Percentiles rank a stretch among this genome's conserved stretches.
These are phyloP conservation scores for Tapirus indicus DNA, from an alignment of 2,797 vertebrate species.

Conservation along the genomic window DNA sequence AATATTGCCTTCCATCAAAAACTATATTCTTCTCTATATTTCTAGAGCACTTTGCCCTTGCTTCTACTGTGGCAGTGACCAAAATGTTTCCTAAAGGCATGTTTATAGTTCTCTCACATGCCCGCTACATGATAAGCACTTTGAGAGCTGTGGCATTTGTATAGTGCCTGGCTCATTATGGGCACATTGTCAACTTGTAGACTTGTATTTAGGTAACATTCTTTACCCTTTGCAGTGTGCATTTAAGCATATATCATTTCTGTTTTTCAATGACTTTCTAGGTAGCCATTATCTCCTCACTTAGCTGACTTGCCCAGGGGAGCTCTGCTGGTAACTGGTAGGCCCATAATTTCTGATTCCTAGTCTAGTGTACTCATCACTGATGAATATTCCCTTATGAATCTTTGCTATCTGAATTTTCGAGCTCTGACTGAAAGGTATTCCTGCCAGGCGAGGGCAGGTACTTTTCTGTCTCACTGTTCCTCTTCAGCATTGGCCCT, in stretches of 20 bases:
- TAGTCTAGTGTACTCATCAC: neutral
- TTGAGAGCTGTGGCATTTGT: neutral
- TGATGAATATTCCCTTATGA: neutral
- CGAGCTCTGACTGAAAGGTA: constrained; percentile 63
- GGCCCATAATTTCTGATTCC: neutral
- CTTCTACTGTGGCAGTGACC: neutral
- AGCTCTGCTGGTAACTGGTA: neutral
- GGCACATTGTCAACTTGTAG: neutral
- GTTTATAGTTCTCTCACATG: neutral
- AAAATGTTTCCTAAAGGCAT: neutral
- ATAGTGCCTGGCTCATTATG: neutral
- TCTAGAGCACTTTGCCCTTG: neutral
- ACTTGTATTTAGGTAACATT: neutral
- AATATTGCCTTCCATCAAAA: neutral
- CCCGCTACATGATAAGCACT: neutral
- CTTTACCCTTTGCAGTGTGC: neutral
- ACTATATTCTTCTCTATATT: neutral
- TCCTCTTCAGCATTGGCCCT: neutral
- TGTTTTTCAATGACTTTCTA: neutral
- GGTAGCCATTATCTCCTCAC: neutral
- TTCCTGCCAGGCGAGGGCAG: constrained; percentile 42
- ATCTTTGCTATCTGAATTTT: constrained; percentile 49
- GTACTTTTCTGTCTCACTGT: neutral
- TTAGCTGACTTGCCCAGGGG: neutral
- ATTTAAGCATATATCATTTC: neutral